Evolutionary conservation across 1,140 invertebrate genomes (phyloP).

Genomic region (Asobara japonica): DNA sequence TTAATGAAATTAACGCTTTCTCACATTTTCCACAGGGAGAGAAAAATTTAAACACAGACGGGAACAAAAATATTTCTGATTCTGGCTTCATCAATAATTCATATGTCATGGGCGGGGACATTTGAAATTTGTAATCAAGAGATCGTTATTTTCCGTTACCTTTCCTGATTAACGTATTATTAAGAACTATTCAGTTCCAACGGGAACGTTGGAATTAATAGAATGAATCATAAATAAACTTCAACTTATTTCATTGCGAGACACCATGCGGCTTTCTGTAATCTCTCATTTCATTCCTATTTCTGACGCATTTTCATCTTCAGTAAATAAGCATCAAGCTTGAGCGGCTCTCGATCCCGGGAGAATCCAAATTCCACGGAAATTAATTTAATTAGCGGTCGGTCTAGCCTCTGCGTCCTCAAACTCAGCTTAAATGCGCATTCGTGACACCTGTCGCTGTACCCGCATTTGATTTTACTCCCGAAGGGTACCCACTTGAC

Average conservation of each 20-base stretch:
- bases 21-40: no score
- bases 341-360: not conserved
- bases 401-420: slow-evolving; percentile 36
- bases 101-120: no score
- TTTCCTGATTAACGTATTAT: no score
- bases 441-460: slow-evolving; percentile 59
- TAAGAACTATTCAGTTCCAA: no score
- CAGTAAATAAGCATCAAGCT: not conserved
- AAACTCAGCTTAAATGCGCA: slow-evolving; percentile 57
- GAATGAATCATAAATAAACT: no score
- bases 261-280: not conserved
- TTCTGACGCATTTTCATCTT: not conserved
- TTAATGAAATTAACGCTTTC: no score
- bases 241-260: not conserved
- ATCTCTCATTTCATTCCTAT: not conserved
- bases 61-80: no score
- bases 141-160: no score
- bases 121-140: no score
- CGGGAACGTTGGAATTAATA: no score
- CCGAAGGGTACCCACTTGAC: not conserved
- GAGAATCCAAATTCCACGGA: slow-evolving; percentile 36
- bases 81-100: no score
- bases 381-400: slow-evolving; percentile 66
- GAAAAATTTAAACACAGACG: no score
- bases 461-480: slow-evolving; percentile 39